Evolutionary conservation across 2,113 vertebrate species (phyloP), one percentile per base, ranked within the genome.

Genomic region (Tilapia sparmanii): DNA sequence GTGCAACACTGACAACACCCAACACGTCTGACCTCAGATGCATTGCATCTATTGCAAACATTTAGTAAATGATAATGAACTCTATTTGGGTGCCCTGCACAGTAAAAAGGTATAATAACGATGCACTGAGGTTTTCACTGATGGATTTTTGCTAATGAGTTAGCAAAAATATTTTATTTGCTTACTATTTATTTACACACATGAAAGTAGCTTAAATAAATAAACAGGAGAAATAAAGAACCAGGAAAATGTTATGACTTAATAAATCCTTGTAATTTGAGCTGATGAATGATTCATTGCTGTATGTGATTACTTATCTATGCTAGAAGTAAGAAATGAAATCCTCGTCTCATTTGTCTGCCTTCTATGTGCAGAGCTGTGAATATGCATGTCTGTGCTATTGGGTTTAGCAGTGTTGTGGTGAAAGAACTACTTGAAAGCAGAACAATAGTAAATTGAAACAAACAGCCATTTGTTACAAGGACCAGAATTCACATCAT

Each of bases 271-370:
- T 47, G 22, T 47, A 11, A 5, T 29, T 47, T 76, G 3, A 73
- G 22, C 22, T 11, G 22, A 45, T 18, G 29, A 50, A 78, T 78
- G 45, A 50, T n/a, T 78, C 10, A 76, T 19, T 47, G 13, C 71
- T 76, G 24, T 4, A 3, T 45, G 2, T 11, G 42, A 11, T 16
- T 73, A 73, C 15, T 45, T 2, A 26, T 42, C 68, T 45, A 47
- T 78, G 71, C 16, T 78, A 18, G 42, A 50, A 50, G 71, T 50
- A 78, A 50, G 71, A 78, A 78, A n/a, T 31, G 15, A 12, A 78
- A 29, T 31, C 16, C 16, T 50, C 3, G 2, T n/a, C 26, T 50
- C 42, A 19, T 66, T 0, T n/a, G 42, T 50, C 4, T 78, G 24
- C 1, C 16, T 50, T 50, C 16, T 76, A 45, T 76, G 40, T 47